phyloP scores from a whole-genome alignment of 2,888 invertebrate genomes.

The Oxytorus armatus region DNA sequence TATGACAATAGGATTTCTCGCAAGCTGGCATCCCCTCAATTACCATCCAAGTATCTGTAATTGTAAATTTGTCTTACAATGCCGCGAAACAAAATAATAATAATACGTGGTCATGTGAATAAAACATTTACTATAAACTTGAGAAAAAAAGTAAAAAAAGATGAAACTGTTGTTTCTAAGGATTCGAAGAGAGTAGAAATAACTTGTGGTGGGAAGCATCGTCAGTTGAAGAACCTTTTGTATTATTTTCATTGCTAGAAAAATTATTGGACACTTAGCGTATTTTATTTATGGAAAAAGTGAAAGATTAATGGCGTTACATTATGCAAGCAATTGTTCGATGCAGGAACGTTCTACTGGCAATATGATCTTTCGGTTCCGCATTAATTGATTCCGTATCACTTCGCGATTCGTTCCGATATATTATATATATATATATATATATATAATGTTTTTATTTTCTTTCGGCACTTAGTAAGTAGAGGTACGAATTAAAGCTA shows the following conservation, averaged over 20 bases:
- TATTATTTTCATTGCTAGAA: slow-evolving; percentile 46
- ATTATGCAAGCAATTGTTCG: slow-evolving; percentile 41
- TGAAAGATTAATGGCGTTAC: slow-evolving; percentile 55
- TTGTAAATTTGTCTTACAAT: slow-evolving; percentile 64
- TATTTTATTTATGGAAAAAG: slow-evolving; percentile 56
- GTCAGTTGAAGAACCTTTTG: slow-evolving; percentile 5
- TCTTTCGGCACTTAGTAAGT: slow-evolving; percentile 71
- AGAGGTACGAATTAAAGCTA: slow-evolving; percentile 68
- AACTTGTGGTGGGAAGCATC: too few species aligned
- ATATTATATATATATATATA: slow-evolving; percentile 18
- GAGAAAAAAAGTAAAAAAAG: slow-evolving; percentile 6
- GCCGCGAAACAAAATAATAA: slow-evolving; percentile 14
- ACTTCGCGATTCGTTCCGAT: background rate
- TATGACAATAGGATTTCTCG: slow-evolving; percentile 51
- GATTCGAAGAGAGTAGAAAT: too few species aligned
- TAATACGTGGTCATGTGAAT: slow-evolving; percentile 52
- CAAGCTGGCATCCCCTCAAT: slow-evolving; percentile 26
- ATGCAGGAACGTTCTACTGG: slow-evolving; percentile 56
- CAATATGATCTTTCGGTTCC: slow-evolving; percentile 23
- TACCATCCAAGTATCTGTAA: slow-evolving; percentile 44
- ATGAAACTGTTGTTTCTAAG: slow-evolving; percentile 26
- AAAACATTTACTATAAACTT: slow-evolving; percentile 51
- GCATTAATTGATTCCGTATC: slow-evolving; percentile 7
- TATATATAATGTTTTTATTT: slow-evolving; percentile 39
- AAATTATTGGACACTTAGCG: slow-evolving; percentile 55